Percentiles rank a stretch among this genome's conserved stretches.
Evolutionary conservation across 2,888 invertebrate species (phyloP).

Genomic region (Minunthozetes semirufus): DNA sequence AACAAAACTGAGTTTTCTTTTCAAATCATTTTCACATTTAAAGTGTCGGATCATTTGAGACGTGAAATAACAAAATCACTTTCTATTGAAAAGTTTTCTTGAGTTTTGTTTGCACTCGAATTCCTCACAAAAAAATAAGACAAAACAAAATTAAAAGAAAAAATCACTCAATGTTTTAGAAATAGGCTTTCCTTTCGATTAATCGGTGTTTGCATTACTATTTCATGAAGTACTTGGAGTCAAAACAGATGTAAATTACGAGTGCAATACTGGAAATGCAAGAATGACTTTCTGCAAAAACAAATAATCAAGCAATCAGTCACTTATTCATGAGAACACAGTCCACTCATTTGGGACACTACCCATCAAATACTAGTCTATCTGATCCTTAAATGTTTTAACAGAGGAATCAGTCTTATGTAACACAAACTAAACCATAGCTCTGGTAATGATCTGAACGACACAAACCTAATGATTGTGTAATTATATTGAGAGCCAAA

Average conservation of each 20-base stretch:
- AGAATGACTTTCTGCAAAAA: not conserved
- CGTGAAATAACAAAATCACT: too few relatives aligned
- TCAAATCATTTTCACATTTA: too few relatives aligned
- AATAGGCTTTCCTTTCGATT: not conserved
- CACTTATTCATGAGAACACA: constrained; percentile 1
- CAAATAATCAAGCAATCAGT: not conserved
- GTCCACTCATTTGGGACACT: not conserved
- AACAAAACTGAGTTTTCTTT: too few relatives aligned
- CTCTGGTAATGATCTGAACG: not conserved
- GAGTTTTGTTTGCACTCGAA: too few relatives aligned
- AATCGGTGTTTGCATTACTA: not conserved
- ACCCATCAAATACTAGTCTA: not conserved
- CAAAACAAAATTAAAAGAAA: too few relatives aligned
- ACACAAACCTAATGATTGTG: not conserved
- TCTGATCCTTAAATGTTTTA: not conserved
- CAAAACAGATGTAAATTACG: not conserved
- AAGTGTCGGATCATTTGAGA: too few relatives aligned
- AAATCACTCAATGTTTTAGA: not conserved
- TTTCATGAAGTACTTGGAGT: not conserved
- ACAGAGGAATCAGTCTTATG: not conserved
- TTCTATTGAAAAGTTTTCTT: too few relatives aligned
- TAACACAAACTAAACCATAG: too few relatives aligned
- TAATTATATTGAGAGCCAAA: not conserved
- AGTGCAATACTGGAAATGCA: not conserved
- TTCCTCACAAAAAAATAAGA: too few relatives aligned